Evolutionary conservation across 2,113 vertebrate genomes (phyloP).

Genomic region (Ceyx margarethae): DNA sequence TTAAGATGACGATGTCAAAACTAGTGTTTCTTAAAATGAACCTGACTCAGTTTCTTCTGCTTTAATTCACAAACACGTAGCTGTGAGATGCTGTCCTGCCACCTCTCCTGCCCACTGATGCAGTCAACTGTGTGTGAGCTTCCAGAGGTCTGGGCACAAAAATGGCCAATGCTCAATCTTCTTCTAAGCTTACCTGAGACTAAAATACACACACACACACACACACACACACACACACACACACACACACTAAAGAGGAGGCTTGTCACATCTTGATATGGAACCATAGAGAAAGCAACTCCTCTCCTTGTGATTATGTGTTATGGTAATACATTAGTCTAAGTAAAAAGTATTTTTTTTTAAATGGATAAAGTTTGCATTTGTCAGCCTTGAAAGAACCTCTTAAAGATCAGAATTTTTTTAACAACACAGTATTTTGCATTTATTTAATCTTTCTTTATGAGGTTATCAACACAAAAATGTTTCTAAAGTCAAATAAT

Average conservation of each 20-base stretch:
- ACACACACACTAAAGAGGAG: background rate
- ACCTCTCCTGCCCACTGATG: background rate
- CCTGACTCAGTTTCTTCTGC: background rate
- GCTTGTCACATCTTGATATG: background rate
- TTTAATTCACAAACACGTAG: background rate
- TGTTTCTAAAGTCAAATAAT: background rate
- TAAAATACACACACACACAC: background rate
- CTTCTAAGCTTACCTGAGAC: background rate
- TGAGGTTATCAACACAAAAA: background rate
- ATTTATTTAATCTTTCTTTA: background rate
- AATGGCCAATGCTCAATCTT: background rate
- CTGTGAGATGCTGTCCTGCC: accelerated
- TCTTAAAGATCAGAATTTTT: background rate
- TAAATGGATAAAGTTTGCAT: background rate
- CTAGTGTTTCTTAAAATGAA: background rate
- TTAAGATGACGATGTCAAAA: background rate
- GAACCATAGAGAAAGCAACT: background rate
- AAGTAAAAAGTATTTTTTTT: background rate
- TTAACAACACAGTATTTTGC: background rate
- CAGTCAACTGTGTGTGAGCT: background rate
- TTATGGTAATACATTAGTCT: background rate
- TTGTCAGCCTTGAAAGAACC: background rate
- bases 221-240: accelerated
- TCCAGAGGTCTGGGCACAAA: background rate
- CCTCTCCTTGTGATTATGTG: background rate